Base-by-base conservation (phyloP, 23 tunicate species). In the Phallusia fumigata region DNA sequence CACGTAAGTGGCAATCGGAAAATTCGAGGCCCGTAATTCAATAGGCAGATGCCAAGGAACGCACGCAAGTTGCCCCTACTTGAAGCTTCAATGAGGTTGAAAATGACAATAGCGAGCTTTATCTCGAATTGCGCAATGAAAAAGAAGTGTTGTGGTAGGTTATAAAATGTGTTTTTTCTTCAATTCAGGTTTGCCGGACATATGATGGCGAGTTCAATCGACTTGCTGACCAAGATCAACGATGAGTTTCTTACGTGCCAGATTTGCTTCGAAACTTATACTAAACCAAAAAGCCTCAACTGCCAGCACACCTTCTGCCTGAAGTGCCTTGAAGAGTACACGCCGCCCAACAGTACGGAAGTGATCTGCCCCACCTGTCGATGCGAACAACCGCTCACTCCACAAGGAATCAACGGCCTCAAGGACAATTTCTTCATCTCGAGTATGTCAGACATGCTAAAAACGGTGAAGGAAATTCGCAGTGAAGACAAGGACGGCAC, bases 291-390 rank as follows among this genome's bases (percentile, higher is more conserved):
- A 77, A 94, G 98, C 74, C 83, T 94, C 50, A 94, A 89, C 83
- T 94, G 98, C 83, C 98, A 94, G 82, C 98, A 94, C 82, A 94
- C 98, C n/a, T 94, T 94, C 58, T 94, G 98, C 89, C 53, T 91
- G 88, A 94, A 94, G 58, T 94, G 98, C 53, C 80, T 94, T 74
- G 95, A 94, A 53, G 98, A 89, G 51, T 94, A 94, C 95, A 81
- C 82, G 44, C 81, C 98, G 65, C 90, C 98, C 75, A 94, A 94
- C 88, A 84, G 88, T 49, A 32, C 90, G 64, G 76, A 73, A 31
- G 85, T 94, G 76, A 88, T 80, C 28, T 94, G 98, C 64, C 98
- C 98, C 32, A 94, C 98, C 24, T 94, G 98, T 78, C 85, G 98
- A 36, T 81, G 94, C 75, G 90, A 76, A 35, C 98, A 94, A 75